A percentile compares a stretch with the other conserved stretches of the same genome.
Evolutionary conservation across 2,797 vertebrate genomes (phyloP).

Genomic region (Erpetoichthys calabaricus): DNA sequence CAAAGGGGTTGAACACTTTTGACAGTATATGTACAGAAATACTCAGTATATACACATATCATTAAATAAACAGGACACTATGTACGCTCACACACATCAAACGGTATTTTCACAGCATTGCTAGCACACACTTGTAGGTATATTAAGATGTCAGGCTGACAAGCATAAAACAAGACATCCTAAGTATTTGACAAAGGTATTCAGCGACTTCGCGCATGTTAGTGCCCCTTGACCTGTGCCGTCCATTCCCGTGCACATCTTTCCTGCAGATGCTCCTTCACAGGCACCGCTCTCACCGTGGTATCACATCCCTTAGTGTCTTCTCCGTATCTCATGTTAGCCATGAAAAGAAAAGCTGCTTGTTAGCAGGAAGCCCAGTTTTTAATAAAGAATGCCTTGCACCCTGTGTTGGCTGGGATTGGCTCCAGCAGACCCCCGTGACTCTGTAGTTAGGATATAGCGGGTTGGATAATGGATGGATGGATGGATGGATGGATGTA

Average conservation of each 20-base stretch:
- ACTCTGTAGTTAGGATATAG: too few species aligned
- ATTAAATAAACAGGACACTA: too few species aligned
- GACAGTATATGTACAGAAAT: too few species aligned
- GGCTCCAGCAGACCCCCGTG: too few species aligned
- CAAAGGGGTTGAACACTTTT: too few species aligned
- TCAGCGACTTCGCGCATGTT: constrained; percentile 23
- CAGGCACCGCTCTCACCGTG: neutral
- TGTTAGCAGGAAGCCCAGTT: too few species aligned
- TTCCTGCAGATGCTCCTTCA: constrained; percentile 26
- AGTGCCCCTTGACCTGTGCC: constrained; percentile 11
- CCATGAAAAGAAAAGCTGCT: constrained; percentile 2
- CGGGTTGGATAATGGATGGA: too few species aligned
- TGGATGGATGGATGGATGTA: too few species aligned
- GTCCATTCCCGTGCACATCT: constrained; percentile 20
- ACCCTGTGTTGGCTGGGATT: too few species aligned
- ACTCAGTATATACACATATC: too few species aligned
- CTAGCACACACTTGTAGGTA: constrained; percentile 2
- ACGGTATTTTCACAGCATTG: constrained; percentile 1
- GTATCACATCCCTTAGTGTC: constrained; percentile 1
- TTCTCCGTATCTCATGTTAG: neutral
- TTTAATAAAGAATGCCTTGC: too few species aligned
- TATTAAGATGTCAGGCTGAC: constrained; percentile 19
- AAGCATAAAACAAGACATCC: constrained; percentile 28
- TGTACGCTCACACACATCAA: too few species aligned
- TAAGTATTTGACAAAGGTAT: constrained; percentile 15